These are phyloP conservation scores for Fringilla coelebs DNA, from an alignment of 2,797 vertebrate species.

Conservation along the genomic window DNA sequence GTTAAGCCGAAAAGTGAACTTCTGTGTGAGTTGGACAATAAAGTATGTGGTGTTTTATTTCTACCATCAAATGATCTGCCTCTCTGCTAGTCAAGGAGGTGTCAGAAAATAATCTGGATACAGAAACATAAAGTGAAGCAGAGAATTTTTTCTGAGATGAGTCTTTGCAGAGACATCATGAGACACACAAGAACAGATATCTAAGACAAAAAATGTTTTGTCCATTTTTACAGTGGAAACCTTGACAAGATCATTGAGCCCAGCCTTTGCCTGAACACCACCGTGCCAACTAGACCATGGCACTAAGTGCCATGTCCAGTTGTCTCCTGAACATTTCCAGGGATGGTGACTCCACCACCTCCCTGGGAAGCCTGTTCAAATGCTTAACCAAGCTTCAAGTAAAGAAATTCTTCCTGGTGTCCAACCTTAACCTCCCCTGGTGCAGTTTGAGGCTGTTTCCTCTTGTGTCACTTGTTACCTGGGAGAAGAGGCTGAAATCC, in stretches of 20 bases:
- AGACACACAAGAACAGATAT: not conserved
- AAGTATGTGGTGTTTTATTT: not conserved
- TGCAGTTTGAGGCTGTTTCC: not conserved
- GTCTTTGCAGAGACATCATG: not conserved
- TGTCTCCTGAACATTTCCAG: not conserved
- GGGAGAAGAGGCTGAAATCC: rapidly evolving
- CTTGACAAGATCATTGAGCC: not conserved
- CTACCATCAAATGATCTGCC: not conserved
- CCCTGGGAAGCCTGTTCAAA: not conserved
- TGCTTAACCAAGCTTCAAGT: not conserved
- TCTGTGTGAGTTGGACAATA: not conserved
- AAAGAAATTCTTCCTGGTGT: not conserved
- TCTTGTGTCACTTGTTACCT: not conserved
- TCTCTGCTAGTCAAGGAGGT: not conserved
- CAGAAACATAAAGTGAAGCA: not conserved
- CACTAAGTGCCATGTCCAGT: not conserved
- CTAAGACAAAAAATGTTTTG: rapidly evolving
- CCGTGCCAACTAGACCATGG: rapidly evolving
- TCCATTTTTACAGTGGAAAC: not conserved
- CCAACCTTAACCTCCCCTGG: not conserved
- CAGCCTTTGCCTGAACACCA: not conserved
- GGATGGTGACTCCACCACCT: not conserved
- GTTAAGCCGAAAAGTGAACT: not conserved
- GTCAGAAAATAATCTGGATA: not conserved
- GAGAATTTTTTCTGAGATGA: not conserved